Evolutionary conservation across 2,888 invertebrate genomes (phyloP), one percentile per base, ranked within the genome.

Genomic region (Zelleria hepariella): DNA sequence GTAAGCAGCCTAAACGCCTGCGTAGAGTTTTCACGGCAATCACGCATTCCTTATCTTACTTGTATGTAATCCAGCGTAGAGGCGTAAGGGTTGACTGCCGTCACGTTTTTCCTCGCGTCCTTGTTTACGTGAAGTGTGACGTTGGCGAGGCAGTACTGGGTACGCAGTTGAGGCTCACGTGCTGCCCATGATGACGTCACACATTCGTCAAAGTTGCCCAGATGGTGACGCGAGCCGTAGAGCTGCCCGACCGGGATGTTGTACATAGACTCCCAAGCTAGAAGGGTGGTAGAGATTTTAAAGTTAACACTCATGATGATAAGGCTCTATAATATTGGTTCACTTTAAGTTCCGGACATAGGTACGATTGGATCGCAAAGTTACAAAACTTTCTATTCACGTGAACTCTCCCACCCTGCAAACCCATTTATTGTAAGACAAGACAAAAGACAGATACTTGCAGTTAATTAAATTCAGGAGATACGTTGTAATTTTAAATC

Each of bases 181-280:
- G 67, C 61, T 1, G 73, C 60, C 82, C 85, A 86, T 0, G 86
- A 84, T 0, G 80, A 67, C 15, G 74, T 69, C 68, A 86, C 71
- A 64, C 92, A 92, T 69, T 92, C 91, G 65, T 92, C 91, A 66
- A 90, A 92, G 71, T 92, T 89, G 0, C 92, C 92, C 61, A 92
- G 77, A 64, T 92, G 91, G 66, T 85, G 91, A 0, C 83, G 77
- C 67, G 86, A 91, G 0, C 91, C 92, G 49, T 88, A 86, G 0
- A 92, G 71, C 10, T 91, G 73, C 1, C 92, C 92, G 56, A 86
- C 80, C 0, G 91, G 84, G 55, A 90, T 86, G 60, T 91, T 91
- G 1, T 91, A 86, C 32, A 91, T 90, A 0, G 92, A 81, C 66
- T 92, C 92, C 91, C 91, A 91, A 80, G 91, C 92, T 92, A n/a